Conservation (phyloP, 2,113 vertebrate genomes). For the Dendrocopos noguchii region DNA sequence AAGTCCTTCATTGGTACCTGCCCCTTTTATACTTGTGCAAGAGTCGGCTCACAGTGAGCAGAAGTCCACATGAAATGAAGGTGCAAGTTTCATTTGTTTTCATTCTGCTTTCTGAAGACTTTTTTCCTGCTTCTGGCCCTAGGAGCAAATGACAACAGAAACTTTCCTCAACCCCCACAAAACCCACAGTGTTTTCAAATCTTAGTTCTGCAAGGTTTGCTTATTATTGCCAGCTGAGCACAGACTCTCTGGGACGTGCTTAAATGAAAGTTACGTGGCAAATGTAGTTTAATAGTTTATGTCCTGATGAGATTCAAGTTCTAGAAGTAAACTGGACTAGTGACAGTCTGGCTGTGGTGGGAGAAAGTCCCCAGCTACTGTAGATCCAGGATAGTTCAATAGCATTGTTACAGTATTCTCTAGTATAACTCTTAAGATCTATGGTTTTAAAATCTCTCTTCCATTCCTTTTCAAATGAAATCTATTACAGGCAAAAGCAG, state of each 20-base stretch:
- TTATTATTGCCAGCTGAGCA: background rate
- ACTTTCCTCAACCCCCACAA: background rate
- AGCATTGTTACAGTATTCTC: background rate
- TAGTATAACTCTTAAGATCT: background rate
- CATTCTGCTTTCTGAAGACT: background rate
- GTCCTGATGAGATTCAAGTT: background rate
- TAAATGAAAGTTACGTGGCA: background rate
- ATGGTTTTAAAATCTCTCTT: background rate
- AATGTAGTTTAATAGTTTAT: background rate
- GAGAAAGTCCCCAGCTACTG: background rate
- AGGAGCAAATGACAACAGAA: background rate
- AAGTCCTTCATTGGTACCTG: background rate
- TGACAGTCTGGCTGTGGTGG: background rate
- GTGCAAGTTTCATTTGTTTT: background rate
- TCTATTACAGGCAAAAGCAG: slow-evolving; percentile 89
- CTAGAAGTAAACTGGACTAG: background rate
- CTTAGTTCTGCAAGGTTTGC: background rate
- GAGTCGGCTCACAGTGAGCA: background rate
- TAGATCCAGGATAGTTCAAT: background rate
- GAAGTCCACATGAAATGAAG: background rate
- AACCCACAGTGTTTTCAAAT: background rate
- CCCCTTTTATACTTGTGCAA: background rate
- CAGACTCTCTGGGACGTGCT: background rate
- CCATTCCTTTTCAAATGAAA: background rate
- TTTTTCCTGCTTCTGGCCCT: background rate